Conservation (phyloP, 2,797 vertebrate species). For the Diplodus puntazzo region DNA sequence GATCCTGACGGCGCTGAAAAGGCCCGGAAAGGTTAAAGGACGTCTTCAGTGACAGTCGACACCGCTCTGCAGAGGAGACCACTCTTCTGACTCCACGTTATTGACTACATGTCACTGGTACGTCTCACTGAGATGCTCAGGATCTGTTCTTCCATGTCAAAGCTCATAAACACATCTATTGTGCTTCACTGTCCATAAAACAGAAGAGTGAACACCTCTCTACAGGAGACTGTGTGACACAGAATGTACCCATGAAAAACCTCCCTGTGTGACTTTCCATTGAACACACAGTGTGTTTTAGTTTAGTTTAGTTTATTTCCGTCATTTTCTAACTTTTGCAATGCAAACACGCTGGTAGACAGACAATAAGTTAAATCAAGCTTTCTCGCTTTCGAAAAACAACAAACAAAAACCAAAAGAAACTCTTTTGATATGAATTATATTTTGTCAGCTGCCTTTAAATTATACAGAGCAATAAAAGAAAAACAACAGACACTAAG, state of each 20-base stretch:
- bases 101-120: no score
- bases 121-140: background rate
- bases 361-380: no score
- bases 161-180: background rate
- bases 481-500: no score
- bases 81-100: background rate
- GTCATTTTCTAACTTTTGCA: no score
- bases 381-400: no score
- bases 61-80: background rate
- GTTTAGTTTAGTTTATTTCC: no score
- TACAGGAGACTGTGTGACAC: background rate
- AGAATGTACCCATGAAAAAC: background rate
- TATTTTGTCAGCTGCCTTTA: no score
- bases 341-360: no score
- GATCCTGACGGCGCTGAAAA: background rate
- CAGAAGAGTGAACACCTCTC: background rate
- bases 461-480: no score
- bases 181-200: background rate
- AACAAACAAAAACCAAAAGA: no score
- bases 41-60: background rate
- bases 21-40: conserved; percentile 20
- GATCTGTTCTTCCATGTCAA: background rate
- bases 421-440: no score
- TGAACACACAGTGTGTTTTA: background rate
- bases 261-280: background rate